These are phyloP conservation scores for Oreamnos americanus DNA, from an alignment of 2,113 vertebrate genomes.

Conservation along the genomic window DNA sequence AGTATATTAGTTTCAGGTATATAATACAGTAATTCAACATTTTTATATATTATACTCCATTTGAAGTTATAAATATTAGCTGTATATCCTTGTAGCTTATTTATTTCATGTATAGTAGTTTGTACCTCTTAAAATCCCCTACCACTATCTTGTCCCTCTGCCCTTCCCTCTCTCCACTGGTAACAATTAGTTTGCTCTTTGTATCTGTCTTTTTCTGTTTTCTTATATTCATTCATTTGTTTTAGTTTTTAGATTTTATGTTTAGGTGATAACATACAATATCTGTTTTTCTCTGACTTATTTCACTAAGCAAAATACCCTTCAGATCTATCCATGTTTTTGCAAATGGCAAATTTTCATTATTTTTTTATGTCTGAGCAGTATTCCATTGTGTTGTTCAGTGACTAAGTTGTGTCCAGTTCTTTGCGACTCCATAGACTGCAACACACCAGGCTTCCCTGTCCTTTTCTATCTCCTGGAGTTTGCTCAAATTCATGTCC, in stretches of 20 bases:
- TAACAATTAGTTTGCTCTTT: not conserved
- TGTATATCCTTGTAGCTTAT: not conserved
- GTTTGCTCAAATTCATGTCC: not conserved
- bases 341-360: not conserved
- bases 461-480: not conserved
- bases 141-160: not conserved
- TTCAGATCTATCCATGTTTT: not conserved
- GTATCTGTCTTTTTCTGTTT: not conserved
- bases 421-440: not conserved
- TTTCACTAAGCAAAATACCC: not conserved
- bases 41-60: not conserved
- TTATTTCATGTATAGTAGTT: not conserved
- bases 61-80: not conserved
- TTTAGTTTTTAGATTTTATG: not conserved
- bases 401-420: not conserved
- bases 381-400: not conserved
- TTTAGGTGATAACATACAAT: not conserved
- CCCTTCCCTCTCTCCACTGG: not conserved
- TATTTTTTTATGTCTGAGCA: not conserved
- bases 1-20: not conserved
- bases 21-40: not conserved
- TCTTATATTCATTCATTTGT: not conserved
- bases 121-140: not conserved
- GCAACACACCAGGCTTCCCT: not conserved
- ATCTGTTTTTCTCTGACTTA: not conserved